phyloP scores from a whole-genome alignment of 1,140 invertebrate genomes.

The Muscidifurax raptorellus region DNA sequence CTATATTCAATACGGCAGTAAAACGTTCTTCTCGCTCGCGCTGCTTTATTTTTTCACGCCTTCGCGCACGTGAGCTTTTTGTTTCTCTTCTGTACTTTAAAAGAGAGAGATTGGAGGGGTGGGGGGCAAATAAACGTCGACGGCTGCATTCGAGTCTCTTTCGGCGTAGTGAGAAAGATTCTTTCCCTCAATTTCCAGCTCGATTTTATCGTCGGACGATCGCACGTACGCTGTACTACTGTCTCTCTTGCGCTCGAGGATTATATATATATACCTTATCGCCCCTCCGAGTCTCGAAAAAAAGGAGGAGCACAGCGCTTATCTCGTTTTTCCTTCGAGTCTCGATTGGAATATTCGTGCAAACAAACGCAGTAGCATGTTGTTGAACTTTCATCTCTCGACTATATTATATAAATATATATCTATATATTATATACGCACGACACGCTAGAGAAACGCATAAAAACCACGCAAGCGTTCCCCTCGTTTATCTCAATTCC shows the following conservation, averaged over 20 bases:
- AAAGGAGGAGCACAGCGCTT: not conserved
- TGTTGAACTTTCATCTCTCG: no score
- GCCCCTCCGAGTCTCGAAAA: not conserved
- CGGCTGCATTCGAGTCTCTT: no score
- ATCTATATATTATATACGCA: no score
- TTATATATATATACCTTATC: not conserved
- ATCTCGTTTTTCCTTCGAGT: not conserved
- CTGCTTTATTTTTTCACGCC: not conserved
- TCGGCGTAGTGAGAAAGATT: not conserved
- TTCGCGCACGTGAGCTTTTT: not conserved
- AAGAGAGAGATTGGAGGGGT: no score
- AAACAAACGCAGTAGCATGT: not conserved
- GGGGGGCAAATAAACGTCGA: not conserved
- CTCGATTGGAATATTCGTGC: not conserved
- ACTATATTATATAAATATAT: no score
- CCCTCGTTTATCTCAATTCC: not conserved
- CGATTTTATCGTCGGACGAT: not conserved
- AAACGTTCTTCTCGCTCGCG: not conserved
- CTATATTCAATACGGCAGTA: not conserved
- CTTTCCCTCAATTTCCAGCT: no score
- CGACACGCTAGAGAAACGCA: no score
- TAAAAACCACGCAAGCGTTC: no score
- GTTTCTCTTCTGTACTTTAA: not conserved
- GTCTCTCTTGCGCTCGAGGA: no score
- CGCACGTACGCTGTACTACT: not conserved